These are phyloP conservation scores for Acheta domesticus DNA, from an alignment of 2,888 invertebrate species.

Conservation along the genomic window DNA sequence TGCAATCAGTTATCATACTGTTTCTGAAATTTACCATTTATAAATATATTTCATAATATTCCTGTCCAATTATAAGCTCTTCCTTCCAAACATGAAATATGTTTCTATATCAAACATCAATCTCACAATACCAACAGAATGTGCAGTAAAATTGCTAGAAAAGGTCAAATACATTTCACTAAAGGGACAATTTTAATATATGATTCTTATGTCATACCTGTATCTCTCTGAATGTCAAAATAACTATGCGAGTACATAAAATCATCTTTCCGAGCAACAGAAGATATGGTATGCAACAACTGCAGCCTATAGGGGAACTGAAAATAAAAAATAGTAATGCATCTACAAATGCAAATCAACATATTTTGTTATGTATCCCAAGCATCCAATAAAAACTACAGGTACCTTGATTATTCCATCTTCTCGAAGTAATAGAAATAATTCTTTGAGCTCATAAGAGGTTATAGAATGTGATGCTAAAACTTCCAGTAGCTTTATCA, in stretches of 20 bases:
- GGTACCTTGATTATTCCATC: constrained; percentile 46
- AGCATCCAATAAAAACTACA: not conserved
- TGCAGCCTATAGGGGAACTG: constrained; percentile 45
- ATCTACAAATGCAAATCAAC: constrained; percentile 25
- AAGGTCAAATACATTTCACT: no score
- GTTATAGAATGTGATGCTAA: constrained; percentile 57
- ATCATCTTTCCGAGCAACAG: constrained; percentile 46
- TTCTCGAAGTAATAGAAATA: constrained; percentile 50
- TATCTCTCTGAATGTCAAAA: constrained; percentile 51
- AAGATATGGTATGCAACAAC: constrained; percentile 48
- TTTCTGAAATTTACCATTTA: no score
- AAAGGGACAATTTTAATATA: no score
- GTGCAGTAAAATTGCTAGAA: no score
- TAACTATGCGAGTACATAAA: constrained; percentile 51
- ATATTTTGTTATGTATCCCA: not conserved
- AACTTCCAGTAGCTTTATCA: constrained; percentile 55
- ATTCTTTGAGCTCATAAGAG: constrained; percentile 56
- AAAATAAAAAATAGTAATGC: constrained; percentile 31
- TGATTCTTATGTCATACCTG: constrained; percentile 39
- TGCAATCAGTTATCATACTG: no score
- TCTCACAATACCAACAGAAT: no score
- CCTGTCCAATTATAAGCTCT: no score
- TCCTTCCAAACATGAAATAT: no score
- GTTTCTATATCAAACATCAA: no score
- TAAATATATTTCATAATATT: no score